Conservation (phyloP, 2,113 vertebrate genomes). For the Panthera leo region DNA sequence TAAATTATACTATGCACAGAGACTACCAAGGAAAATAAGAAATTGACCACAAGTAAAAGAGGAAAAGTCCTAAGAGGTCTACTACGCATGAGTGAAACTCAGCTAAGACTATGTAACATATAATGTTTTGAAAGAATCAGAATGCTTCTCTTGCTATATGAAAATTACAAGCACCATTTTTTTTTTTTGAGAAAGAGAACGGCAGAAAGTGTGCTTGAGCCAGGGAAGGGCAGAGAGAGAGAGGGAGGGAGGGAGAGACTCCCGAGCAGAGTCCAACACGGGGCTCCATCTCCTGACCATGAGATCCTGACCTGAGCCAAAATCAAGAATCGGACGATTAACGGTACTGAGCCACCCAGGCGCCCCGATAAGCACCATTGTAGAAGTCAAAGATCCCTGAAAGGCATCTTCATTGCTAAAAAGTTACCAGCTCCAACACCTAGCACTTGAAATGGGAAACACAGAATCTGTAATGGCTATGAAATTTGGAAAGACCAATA, state of each 20-base stretch:
- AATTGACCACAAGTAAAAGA: background rate
- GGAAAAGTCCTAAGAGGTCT: background rate
- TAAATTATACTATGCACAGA: background rate
- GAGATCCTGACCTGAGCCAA: too few relatives aligned
- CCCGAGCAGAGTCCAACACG: too few relatives aligned
- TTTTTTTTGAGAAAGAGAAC: too few relatives aligned
- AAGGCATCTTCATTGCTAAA: background rate
- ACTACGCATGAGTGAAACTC: background rate
- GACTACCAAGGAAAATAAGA: background rate
- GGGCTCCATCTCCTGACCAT: too few relatives aligned
- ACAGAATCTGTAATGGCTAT: background rate
- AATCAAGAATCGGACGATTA: too few relatives aligned
- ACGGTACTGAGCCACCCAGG: too few relatives aligned
- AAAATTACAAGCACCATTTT: background rate
- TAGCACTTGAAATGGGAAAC: background rate
- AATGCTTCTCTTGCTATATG: background rate
- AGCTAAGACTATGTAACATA: background rate
- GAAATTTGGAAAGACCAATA: background rate
- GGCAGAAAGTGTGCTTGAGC: too few relatives aligned
- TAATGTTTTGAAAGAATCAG: background rate
- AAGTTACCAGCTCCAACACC: background rate
- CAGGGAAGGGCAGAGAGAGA: too few relatives aligned
- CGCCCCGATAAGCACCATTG: background rate
- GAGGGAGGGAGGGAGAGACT: too few relatives aligned
- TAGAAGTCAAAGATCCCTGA: background rate